These are phyloP conservation scores for Neopelma chrysocephalum DNA, from an alignment of 2,797 vertebrate species.

Conservation along the genomic window DNA sequence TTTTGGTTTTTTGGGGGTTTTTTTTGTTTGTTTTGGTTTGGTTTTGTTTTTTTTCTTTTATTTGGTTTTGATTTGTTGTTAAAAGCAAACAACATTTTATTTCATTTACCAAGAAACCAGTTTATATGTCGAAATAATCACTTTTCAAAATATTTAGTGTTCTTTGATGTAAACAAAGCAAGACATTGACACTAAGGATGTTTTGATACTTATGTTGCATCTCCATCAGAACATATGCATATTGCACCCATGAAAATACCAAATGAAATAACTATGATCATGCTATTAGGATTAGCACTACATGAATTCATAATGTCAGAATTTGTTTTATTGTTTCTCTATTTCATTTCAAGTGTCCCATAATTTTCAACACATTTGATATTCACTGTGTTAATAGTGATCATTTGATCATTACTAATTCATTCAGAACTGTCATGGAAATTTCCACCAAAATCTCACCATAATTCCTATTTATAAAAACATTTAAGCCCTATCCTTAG, in stretches of 20 bases:
- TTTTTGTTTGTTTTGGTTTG: no score
- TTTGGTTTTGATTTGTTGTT: neutral
- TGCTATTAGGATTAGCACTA: neutral
- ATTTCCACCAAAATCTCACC: neutral
- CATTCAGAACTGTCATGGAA: neutral
- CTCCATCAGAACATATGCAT: neutral
- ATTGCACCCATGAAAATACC: neutral
- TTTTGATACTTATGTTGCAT: neutral
- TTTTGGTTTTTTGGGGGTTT: no score
- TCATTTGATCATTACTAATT: neutral
- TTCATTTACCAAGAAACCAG: neutral
- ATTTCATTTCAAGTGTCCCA: neutral
- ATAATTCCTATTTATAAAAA: neutral
- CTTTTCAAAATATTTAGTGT: neutral
- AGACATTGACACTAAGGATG: fast-evolving
- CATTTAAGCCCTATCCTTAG: neutral
- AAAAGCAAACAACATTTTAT: neutral
- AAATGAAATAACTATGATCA: neutral
- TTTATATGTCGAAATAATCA: neutral
- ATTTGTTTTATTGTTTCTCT: neutral
- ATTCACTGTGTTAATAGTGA: neutral
- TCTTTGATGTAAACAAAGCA: neutral
- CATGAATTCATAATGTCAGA: neutral
- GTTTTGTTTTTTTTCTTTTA: neutral
- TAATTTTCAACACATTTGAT: neutral